A percentile compares a stretch with the other conserved stretches of the same genome.
phyloP scores from a whole-genome alignment of 2,888 invertebrate species.

The Pyrochroa serraticornis region DNA sequence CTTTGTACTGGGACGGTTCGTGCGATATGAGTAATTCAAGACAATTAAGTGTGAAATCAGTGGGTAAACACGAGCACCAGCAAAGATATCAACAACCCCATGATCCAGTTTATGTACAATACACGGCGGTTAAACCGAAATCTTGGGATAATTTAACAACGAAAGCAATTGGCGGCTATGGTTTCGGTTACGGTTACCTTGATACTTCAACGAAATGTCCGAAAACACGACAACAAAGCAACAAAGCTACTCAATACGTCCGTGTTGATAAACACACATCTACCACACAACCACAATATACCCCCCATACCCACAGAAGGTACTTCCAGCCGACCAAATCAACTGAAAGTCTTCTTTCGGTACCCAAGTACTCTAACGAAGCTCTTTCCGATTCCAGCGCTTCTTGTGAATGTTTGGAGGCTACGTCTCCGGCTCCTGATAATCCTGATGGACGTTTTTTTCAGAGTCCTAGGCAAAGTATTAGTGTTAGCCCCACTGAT shows the following conservation, averaged over 20 bases:
- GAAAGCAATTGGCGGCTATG: constrained; percentile 84
- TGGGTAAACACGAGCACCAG: constrained; percentile 58
- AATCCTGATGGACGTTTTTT: constrained; percentile 51
- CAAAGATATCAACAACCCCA: constrained; percentile 52
- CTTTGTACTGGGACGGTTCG: constrained; percentile 78
- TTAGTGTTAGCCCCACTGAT: constrained; percentile 55
- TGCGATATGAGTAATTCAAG: constrained; percentile 53
- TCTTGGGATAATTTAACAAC: constrained; percentile 90
- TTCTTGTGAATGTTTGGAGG: constrained; percentile 73
- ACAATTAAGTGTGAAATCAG: constrained; percentile 57
- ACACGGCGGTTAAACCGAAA: constrained; percentile 71
- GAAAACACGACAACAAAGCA: constrained; percentile 27
- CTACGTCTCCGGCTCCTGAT: constrained; percentile 44
- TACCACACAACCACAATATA: constrained; percentile 52
- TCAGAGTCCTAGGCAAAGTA: constrained; percentile 53
- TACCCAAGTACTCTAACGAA: constrained; percentile 68
- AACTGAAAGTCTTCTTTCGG: constrained; percentile 77
- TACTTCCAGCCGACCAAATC: constrained; percentile 76
- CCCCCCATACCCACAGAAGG: constrained; percentile 58
- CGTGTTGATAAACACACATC: constrained; percentile 44
- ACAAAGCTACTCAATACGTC: constrained; percentile 45
- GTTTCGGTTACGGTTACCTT: constrained; percentile 84
- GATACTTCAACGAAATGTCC: constrained; percentile 62
- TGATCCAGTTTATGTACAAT: constrained; percentile 60
- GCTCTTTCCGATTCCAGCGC: constrained; percentile 71